Base-by-base conservation (phyloP, 2,888 invertebrate species). In the Drosophila crucigera region DNA sequence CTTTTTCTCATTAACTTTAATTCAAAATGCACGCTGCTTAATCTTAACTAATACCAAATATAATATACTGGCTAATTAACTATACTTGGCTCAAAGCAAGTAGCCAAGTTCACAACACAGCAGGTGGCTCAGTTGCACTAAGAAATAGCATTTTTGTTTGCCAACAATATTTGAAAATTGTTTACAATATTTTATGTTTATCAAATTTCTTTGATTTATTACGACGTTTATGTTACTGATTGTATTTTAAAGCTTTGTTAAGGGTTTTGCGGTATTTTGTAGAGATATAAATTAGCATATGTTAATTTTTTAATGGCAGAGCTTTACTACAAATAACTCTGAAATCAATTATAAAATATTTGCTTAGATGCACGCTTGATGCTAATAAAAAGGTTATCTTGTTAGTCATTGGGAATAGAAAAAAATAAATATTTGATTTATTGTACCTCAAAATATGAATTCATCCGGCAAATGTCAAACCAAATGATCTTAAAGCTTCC, bases 191-290 rank as follows among this genome's bases (percentile, higher is more conserved):
- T 30, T 56, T 43, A 55, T 53, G 39, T 30, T 53, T 64, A 72
- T 65, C 25, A 68, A 68, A 77, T 77, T 68, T 72, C 47, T 47
- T 55, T 88, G 89, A 83, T 83, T 88, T 72, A 88, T 83, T 56
- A 31, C 16, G 62, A 25, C 74, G 68, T 72, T 76, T 79, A 69
- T 53, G 53, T 65, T 53, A 31, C 63, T 53, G 66, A 60, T 59
- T 69, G 28, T 49, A 39, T 43, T 43, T 50, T 43, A 33, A 59
- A 31, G 56, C 37, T 70, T 53, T 39, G 65, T 22, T 37, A 37
- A 50, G 22, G 16, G 47, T 14, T 63, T 62, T 56, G 30, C 41
- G 62, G 65, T 69, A 39, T 70, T 11, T 49, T 22, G 33, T 7
- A 19, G 63, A 66, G 62, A 63, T 31, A n/a, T 22, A 37, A 63